Base-by-base conservation (phyloP, 2,113 vertebrate species). In the Oreochromis aureus region DNA sequence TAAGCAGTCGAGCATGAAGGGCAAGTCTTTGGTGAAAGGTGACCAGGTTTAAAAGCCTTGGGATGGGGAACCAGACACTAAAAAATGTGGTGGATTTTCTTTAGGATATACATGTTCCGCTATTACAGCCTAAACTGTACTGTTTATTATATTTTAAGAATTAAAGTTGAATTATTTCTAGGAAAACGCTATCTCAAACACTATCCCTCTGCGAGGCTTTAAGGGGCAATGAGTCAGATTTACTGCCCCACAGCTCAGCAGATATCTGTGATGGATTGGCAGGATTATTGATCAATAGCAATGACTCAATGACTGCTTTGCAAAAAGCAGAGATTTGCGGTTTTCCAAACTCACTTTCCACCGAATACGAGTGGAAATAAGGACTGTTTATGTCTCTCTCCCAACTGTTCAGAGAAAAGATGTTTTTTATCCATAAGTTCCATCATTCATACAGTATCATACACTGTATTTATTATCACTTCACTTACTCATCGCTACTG, bases 211-310 rank as follows among this genome's bases (percentile, higher is more conserved):
- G n/a, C 24, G 32, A 54, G 84, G 71, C 63, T 88, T 84, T 82
- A 63, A 87, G 82, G 81, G 73, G 56, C 84, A 81, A 48, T 88
- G 51, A 80, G 56, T 91, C 80, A 87, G 80, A 89, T 90, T 89
- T 83, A 88, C 63, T 83, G 85, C 61, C 84, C 85, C 85, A 83
- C 48, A 86, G 91, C 63, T 90, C 81, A 87, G 83, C 84, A 84
- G 88, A 87, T 80, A 83, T 88, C 81, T 86, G 85, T 87, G 87
- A 92, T 90, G 78, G 85, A 93, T 88, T 55, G 83, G 86, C 54
- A 12, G 83, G 81, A 88, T 91, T 93, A 91, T 87, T 89, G 88
- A 92, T 94, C 91, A 78, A 80, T 88, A 85, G 84, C 86, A 80
- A 73, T 88, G 82, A 87, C 61, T 87, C 46, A 16, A 90, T 85